phyloP scores from a whole-genome alignment of 1,140 invertebrate genomes.

The Euwallacea fornicatus region DNA sequence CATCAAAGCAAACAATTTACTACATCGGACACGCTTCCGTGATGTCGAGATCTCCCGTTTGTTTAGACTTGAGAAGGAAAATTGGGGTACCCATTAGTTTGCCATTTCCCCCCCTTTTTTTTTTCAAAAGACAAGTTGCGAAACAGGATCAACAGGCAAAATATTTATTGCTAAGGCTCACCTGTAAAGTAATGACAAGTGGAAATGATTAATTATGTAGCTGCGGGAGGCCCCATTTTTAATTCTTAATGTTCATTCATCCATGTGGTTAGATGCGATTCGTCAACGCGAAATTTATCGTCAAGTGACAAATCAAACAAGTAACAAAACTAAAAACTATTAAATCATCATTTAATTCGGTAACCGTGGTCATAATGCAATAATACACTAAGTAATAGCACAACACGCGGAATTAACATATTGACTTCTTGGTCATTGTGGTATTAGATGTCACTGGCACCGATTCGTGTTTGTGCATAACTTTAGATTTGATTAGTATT shows the following conservation, averaged over 20 bases:
- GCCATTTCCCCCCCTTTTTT: too few species aligned
- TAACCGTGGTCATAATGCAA: not conserved
- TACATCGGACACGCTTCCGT: conserved; percentile 2
- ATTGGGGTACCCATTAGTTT: too few species aligned
- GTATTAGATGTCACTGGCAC: conserved; percentile 26
- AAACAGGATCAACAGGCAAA: too few species aligned
- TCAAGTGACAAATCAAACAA: not conserved
- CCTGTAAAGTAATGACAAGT: not conserved
- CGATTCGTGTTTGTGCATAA: conserved; percentile 4
- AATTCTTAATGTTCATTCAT: not conserved
- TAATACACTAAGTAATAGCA: not conserved
- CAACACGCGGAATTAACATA: not conserved
- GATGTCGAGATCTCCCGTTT: not conserved
- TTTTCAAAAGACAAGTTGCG: too few species aligned
- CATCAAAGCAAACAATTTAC: conserved; percentile 23
- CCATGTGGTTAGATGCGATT: not conserved
- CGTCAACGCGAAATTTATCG: not conserved
- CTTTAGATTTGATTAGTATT: conserved; percentile 17
- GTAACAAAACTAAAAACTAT: conserved; percentile 7
- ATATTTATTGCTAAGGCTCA: too few species aligned
- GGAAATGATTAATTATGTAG: not conserved
- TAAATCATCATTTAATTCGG: conserved; percentile 25
- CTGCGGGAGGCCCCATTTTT: not conserved
- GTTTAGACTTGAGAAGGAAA: not conserved
- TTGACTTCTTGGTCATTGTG: conserved; percentile 2